Evolutionary conservation across 2,113 vertebrate genomes (phyloP).

Genomic region (Oncorhynchus nerka): DNA sequence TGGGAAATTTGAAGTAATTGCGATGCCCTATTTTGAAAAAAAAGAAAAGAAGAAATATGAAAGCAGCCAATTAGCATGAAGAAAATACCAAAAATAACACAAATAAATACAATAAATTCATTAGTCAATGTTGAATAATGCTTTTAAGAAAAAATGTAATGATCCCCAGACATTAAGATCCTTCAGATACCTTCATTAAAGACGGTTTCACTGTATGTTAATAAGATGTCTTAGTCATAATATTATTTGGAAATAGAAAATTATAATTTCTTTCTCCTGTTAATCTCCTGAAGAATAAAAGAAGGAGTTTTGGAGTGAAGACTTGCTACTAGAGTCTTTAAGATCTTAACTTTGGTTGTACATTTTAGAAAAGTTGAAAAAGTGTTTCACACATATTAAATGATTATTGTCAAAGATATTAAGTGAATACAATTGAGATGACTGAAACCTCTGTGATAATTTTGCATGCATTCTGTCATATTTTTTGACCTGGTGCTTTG

Average conservation of each 20-base stretch:
- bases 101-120: conserved; percentile 77
- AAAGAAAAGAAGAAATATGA: conserved; percentile 64
- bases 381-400: neutral
- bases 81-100: conserved; percentile 76
- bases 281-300: conserved; percentile 44
- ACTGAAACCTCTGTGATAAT: neutral
- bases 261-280: conserved; percentile 63
- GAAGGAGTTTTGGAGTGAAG: conserved; percentile 28
- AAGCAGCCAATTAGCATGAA: conserved; percentile 77
- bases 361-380: neutral
- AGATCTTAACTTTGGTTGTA: neutral
- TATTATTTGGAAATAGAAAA: conserved; percentile 67
- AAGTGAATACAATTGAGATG: neutral
- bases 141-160: conserved; percentile 71
- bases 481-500: neutral
- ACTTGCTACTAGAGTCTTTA: conserved; percentile 11
- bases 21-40: conserved; percentile 74
- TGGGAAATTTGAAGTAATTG: conserved; percentile 69
- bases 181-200: conserved; percentile 79
- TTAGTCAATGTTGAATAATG: conserved; percentile 77
- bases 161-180: conserved; percentile 76
- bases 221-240: conserved; percentile 76
- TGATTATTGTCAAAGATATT: neutral
- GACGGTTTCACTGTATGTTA: conserved; percentile 71
- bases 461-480: neutral